Percentiles rank a stretch among this genome's conserved stretches.
Evolutionary conservation across 2,797 vertebrate species (phyloP).

Genomic region (Sitta carolinensis): DNA sequence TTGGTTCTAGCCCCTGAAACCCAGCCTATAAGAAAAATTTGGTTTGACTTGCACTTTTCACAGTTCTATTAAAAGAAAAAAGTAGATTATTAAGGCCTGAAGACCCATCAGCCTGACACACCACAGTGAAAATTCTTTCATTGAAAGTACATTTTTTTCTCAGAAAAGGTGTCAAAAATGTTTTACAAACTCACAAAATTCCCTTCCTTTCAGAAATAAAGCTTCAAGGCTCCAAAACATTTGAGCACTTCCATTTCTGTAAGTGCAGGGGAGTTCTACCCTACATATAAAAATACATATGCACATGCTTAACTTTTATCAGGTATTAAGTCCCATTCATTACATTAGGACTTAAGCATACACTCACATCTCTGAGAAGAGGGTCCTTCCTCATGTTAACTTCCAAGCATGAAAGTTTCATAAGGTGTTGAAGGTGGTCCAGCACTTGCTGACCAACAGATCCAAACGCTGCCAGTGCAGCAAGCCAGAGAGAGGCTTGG

Average conservation of each 20-base stretch:
- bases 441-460: conserved; percentile 10
- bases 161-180: background rate
- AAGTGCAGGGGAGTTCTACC: background rate
- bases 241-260: conserved; percentile 2
- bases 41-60: background rate
- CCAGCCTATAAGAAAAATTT: background rate
- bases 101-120: background rate
- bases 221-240: background rate
- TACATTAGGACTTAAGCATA: background rate
- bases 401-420: conserved; percentile 39
- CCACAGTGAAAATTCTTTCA: background rate
- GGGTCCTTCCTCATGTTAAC: background rate
- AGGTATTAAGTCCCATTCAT: conserved; percentile 52
- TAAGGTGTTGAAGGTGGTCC: conserved; percentile 60
- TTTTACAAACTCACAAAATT: background rate
- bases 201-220: background rate
- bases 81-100: background rate
- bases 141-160: background rate
- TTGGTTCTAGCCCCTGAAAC: background rate
- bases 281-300: conserved; percentile 1
- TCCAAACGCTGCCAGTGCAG: conserved; percentile 20
- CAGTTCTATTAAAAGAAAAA: background rate
- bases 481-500: conserved; percentile 33
- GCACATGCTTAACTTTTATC: conserved; percentile 46
- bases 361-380: background rate